These are phyloP conservation scores for Megathymus violae DNA, from an alignment of 1,140 invertebrate genomes.

Conservation along the genomic window DNA sequence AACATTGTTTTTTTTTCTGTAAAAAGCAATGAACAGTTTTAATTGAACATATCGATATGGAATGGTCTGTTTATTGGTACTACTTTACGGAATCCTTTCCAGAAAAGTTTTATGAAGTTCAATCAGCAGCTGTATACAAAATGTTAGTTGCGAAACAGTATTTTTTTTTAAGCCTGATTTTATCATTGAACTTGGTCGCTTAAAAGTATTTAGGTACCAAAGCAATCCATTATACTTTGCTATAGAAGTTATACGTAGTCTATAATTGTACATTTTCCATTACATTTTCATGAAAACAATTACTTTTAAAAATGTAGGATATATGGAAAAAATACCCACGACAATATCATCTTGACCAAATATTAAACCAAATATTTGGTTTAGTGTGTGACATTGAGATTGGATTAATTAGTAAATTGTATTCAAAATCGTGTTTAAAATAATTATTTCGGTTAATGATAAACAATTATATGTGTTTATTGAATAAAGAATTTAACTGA, in stretches of 20 bases:
- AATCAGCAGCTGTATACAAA: too few relatives aligned
- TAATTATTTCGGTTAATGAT: constrained; percentile 52
- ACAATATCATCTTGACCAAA: constrained; percentile 67
- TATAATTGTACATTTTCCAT: constrained; percentile 22
- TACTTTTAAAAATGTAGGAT: constrained; percentile 42
- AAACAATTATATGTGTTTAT: constrained; percentile 46
- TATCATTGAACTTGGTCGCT: too few relatives aligned
- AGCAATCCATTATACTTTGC: constrained; percentile 14
- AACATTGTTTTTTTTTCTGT: not conserved
- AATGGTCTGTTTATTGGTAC: not conserved
- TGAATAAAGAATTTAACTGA: constrained; percentile 63
- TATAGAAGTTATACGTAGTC: too few relatives aligned
- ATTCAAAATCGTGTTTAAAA: constrained; percentile 57
- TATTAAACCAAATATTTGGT: constrained; percentile 67
- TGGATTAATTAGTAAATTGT: constrained; percentile 48
- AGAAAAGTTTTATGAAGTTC: too few relatives aligned
- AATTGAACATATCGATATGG: not conserved
- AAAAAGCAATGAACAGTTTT: not conserved
- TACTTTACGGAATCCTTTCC: not conserved
- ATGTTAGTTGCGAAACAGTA: too few relatives aligned
- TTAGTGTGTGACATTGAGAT: constrained; percentile 47
- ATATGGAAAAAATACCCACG: constrained; percentile 45
- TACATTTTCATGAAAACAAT: constrained; percentile 14
- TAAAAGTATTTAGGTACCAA: constrained; percentile 9
- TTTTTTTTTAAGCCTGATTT: too few relatives aligned